These are phyloP conservation scores for Stegophylla sp. DNA, from an alignment of 2,888 invertebrate genomes.

Conservation along the genomic window DNA sequence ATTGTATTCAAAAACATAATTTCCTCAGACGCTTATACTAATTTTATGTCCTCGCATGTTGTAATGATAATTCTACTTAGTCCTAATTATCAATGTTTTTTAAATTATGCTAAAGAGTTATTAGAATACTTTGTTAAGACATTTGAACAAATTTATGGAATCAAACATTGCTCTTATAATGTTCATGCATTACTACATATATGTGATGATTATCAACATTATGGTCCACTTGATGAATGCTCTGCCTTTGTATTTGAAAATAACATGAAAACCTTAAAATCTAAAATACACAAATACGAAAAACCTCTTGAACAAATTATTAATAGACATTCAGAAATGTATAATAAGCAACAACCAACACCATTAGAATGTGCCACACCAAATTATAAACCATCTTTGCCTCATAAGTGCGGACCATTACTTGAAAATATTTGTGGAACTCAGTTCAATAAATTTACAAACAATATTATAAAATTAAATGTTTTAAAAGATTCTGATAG, in stretches of 20 bases:
- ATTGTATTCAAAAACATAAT: not conserved
- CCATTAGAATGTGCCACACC: not conserved
- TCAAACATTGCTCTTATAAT: not conserved
- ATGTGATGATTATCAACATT: not conserved
- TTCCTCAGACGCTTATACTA: not conserved
- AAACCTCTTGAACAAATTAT: not conserved
- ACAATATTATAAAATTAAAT: not conserved
- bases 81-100: not conserved
- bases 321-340: not conserved
- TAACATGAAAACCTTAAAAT: not conserved
- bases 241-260: not conserved
- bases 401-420: not conserved
- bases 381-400: not conserved
- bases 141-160: not conserved
- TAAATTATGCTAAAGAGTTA: slow-evolving; percentile 10
- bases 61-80: not conserved
- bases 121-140: slow-evolving; percentile 1
- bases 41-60: slow-evolving; percentile 1
- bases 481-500: not conserved
- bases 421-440: not conserved
- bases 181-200: not conserved
- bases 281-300: not conserved
- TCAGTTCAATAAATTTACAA: not conserved
- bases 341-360: not conserved
- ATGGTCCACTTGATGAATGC: slow-evolving; percentile 2